Conservation (phyloP, 1,140 invertebrate species). For the Drosophila cardini region DNA sequence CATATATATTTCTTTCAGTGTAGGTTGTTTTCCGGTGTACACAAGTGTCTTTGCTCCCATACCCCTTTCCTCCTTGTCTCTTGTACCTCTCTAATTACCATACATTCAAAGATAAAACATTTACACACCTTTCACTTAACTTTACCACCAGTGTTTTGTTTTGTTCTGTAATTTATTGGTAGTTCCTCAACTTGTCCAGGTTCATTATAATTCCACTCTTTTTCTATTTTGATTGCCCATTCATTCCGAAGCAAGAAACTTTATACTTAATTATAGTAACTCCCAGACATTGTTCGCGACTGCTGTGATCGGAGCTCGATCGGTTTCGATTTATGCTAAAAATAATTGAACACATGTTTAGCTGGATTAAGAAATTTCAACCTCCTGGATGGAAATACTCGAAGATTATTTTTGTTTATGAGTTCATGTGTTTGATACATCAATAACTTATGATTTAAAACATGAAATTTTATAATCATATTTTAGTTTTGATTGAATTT, state of each 20-base stretch:
- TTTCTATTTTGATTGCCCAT: neutral
- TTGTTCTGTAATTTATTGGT: neutral
- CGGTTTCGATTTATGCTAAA: neutral
- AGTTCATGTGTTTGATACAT: neutral
- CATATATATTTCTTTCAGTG: too few species aligned
- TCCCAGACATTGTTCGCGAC: neutral
- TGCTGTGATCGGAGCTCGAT: neutral
- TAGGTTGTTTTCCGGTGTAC: neutral
- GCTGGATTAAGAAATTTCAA: neutral
- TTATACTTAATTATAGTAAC: neutral
- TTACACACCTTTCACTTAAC: constrained; percentile 24
- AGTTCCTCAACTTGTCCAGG: neutral
- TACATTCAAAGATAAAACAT: constrained; percentile 1
- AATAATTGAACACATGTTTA: constrained; percentile 3
- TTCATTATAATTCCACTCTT: neutral
- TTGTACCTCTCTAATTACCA: constrained; percentile 4
- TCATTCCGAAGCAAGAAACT: neutral
- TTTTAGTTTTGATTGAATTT: too few species aligned
- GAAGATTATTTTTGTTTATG: neutral
- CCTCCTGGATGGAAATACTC: neutral
- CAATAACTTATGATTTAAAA: too few species aligned
- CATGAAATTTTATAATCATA: too few species aligned
- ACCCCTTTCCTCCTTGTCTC: neutral
- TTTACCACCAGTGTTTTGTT: neutral
- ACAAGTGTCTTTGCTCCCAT: neutral